A percentile compares a stretch with the other conserved stretches of the same genome.
These are phyloP conservation scores for Chrysopilus asiliformis DNA, from an alignment of 2,888 invertebrate species.

Conservation along the genomic window DNA sequence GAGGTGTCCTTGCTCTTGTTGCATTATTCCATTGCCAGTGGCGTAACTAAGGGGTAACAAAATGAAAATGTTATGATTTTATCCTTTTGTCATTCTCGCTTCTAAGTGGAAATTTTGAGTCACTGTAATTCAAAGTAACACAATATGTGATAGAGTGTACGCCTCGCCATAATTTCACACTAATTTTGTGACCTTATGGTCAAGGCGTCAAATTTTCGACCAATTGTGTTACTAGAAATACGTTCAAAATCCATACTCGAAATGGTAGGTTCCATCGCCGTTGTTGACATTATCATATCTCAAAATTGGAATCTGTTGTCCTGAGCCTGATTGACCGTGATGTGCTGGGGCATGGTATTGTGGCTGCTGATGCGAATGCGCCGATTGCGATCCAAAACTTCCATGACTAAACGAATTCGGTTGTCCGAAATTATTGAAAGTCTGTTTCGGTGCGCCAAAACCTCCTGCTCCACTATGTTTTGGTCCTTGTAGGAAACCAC, in stretches of 20 bases:
- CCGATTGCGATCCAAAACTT: not conserved
- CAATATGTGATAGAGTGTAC: too few relatives aligned
- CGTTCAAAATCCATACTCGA: slow-evolving; percentile 38
- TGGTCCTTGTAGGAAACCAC: slow-evolving; percentile 18
- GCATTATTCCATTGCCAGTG: slow-evolving; percentile 51
- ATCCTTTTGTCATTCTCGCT: too few relatives aligned
- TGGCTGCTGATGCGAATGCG: too few relatives aligned
- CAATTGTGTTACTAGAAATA: slow-evolving; percentile 2
- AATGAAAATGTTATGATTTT: too few relatives aligned
- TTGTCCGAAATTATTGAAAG: slow-evolving; percentile 11
- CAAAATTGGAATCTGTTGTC: slow-evolving; percentile 42
- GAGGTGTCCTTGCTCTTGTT: slow-evolving; percentile 42
- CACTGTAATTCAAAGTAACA: too few relatives aligned
- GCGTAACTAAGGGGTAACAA: slow-evolving; percentile 37
- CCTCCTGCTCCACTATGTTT: slow-evolving; percentile 14
- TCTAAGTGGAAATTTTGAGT: too few relatives aligned
- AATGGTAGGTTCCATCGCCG: slow-evolving; percentile 50
- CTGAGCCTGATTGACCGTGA: slow-evolving; percentile 2
- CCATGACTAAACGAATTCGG: slow-evolving; percentile 10
- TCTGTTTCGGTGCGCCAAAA: slow-evolving; percentile 19
- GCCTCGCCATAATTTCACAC: too few relatives aligned
- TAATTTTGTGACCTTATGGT: too few relatives aligned
- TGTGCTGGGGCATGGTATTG: too few relatives aligned
- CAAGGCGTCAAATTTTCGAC: not conserved
- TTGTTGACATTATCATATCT: slow-evolving; percentile 46